These are phyloP conservation scores for Nothura maculosa DNA, from an alignment of 2,797 vertebrate genomes.

Conservation along the genomic window DNA sequence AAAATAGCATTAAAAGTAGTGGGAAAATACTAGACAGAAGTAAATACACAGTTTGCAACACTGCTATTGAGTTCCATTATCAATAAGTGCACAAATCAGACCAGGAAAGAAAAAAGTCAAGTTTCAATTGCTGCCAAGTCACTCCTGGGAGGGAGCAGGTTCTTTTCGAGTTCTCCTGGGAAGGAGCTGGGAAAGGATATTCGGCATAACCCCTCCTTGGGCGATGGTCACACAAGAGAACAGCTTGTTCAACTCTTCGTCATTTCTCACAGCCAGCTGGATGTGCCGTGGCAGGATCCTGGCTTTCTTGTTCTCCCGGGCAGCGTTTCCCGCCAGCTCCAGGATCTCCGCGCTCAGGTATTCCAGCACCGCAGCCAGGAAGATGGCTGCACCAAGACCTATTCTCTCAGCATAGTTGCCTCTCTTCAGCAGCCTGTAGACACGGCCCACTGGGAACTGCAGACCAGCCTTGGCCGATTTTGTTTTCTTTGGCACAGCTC, in stretches of 20 bases:
- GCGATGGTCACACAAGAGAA: constrained; percentile 79
- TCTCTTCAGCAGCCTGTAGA: constrained; percentile 81
- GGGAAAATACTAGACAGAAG: not conserved
- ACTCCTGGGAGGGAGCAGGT: constrained; percentile 71
- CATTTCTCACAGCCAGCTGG: constrained; percentile 84
- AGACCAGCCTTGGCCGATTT: constrained; percentile 77
- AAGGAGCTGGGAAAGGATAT: constrained; percentile 82
- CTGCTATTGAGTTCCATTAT: not conserved
- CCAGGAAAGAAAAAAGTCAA: not conserved
- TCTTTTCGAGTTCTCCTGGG: constrained; percentile 76
- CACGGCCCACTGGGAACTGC: constrained; percentile 83
- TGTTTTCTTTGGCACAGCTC: not conserved
- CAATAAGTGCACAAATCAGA: not conserved
- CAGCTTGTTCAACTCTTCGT: constrained; percentile 80
- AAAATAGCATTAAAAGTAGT: not conserved
- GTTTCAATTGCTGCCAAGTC: not conserved
- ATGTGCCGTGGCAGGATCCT: constrained; percentile 85
- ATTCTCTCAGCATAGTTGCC: constrained; percentile 77
- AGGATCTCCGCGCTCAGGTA: constrained; percentile 83
- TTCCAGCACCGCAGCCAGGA: constrained; percentile 82
- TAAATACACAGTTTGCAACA: not conserved
- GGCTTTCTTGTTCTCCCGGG: constrained; percentile 79
- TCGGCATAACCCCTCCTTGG: constrained; percentile 84
- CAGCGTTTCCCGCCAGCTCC: constrained; percentile 83
- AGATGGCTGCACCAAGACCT: constrained; percentile 76